A percentile compares a stretch with the other conserved stretches of the same genome.
phyloP scores from a whole-genome alignment of 1,140 invertebrate species.

The Aphis craccivora region DNA sequence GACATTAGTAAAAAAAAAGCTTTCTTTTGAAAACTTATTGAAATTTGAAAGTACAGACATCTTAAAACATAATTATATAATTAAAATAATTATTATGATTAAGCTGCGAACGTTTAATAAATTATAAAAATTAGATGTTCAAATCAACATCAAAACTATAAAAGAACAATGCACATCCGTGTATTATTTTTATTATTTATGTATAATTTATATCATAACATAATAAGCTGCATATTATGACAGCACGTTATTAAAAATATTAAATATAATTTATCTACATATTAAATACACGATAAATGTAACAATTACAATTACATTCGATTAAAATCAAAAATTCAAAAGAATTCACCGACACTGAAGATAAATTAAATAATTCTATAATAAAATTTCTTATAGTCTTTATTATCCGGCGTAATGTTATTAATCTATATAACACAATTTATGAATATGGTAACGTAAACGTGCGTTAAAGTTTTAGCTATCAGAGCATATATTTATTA shows the following conservation, averaged over 20 bases:
- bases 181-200: neutral
- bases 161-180: neutral
- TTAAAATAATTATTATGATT: neutral
- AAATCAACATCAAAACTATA: neutral
- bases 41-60: neutral
- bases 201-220: neutral
- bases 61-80: too few relatives aligned
- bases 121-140: neutral
- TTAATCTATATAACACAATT: neutral
- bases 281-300: neutral
- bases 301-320: too few relatives aligned
- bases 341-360: too few relatives aligned
- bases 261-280: neutral
- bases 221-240: neutral
- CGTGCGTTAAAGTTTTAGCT: neutral
- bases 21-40: neutral
- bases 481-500: neutral
- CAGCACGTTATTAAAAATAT: neutral
- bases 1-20: neutral
- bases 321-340: neutral
- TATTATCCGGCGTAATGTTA: too few relatives aligned
- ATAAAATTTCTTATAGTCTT: too few relatives aligned
- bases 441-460: neutral
- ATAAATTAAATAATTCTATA: neutral
- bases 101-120: neutral